phyloP scores from a whole-genome alignment of 2,113 vertebrate species.

The Prunella fulvescens region DNA sequence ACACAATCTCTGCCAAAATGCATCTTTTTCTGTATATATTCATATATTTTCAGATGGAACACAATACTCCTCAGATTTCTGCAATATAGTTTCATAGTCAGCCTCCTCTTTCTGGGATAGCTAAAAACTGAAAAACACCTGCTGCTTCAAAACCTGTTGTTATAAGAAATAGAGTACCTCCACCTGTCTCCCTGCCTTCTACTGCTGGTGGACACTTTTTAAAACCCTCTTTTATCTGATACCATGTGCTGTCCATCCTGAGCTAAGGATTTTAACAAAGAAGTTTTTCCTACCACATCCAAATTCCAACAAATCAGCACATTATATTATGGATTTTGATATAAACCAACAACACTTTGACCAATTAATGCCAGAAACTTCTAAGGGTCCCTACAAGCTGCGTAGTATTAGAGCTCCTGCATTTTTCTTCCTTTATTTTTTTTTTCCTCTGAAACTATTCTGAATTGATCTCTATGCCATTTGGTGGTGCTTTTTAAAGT shows the following conservation, averaged over 20 bases:
- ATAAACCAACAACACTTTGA: not conserved
- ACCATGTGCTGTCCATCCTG: not conserved
- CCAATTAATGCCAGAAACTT: not conserved
- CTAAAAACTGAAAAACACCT: not conserved
- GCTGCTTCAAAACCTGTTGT: not conserved
- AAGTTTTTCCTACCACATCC: not conserved
- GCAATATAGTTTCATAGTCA: not conserved
- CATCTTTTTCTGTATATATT: not conserved
- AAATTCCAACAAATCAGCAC: not conserved
- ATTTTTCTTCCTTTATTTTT: not conserved
- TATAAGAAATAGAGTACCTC: not conserved
- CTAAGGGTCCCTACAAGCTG: not conserved
- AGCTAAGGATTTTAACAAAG: not conserved
- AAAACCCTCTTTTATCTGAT: not conserved
- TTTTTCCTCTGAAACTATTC: not conserved
- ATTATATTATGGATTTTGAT: not conserved
- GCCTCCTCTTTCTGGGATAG: not conserved
- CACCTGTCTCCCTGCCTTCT: not conserved
- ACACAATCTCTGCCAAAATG: not conserved
- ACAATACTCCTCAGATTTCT: not conserved
- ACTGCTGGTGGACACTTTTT: not conserved
- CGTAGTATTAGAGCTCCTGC: not conserved
- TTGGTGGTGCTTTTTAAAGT: not conserved
- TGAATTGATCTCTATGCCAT: not conserved
- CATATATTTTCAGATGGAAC: not conserved